Evolutionary conservation across 2,797 vertebrate species (phyloP).

Genomic region (Simalia tracyae): DNA sequence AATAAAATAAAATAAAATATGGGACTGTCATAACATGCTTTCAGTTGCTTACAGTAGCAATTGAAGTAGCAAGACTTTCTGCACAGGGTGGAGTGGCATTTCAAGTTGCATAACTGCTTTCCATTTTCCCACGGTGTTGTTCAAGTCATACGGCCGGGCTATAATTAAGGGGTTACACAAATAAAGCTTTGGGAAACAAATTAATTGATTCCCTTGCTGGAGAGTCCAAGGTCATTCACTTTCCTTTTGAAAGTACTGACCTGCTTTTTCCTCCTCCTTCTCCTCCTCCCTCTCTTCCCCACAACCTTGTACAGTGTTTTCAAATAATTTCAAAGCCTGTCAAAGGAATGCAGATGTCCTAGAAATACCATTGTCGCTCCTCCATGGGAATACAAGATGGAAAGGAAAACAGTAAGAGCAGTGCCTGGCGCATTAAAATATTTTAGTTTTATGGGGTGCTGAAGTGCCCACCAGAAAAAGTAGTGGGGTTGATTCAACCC

Average conservation of each 20-base stretch:
- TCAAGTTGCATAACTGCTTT: conserved; percentile 73
- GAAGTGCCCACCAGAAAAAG: conserved; percentile 52
- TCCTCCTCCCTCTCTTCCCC: background rate
- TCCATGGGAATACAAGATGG: conserved; percentile 64
- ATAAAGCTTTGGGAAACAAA: conserved; percentile 75
- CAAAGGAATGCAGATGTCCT: conserved; percentile 56
- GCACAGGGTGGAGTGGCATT: conserved; percentile 71
- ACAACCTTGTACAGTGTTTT: conserved; percentile 25
- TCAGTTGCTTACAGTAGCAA: conserved; percentile 70
- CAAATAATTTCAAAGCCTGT: conserved; percentile 59
- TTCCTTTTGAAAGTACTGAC: conserved; percentile 30
- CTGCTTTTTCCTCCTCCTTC: background rate
- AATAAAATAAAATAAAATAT: conserved; percentile 38
- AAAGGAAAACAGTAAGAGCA: conserved; percentile 44
- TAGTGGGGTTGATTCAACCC: conserved; percentile 11
- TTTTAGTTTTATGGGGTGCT: conserved; percentile 57
- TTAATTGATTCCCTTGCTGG: conserved; percentile 67
- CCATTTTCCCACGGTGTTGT: conserved; percentile 78
- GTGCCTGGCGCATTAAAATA: conserved; percentile 61
- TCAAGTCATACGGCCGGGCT: conserved; percentile 69
- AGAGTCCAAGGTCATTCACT: conserved; percentile 22
- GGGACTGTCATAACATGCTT: conserved; percentile 72
- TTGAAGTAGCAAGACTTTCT: conserved; percentile 55
- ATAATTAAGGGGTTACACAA: conserved; percentile 79
- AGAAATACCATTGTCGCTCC: conserved; percentile 40